Evolutionary conservation across 2,113 vertebrate genomes (phyloP).

Genomic region (Micronycteris hirsuta): DNA sequence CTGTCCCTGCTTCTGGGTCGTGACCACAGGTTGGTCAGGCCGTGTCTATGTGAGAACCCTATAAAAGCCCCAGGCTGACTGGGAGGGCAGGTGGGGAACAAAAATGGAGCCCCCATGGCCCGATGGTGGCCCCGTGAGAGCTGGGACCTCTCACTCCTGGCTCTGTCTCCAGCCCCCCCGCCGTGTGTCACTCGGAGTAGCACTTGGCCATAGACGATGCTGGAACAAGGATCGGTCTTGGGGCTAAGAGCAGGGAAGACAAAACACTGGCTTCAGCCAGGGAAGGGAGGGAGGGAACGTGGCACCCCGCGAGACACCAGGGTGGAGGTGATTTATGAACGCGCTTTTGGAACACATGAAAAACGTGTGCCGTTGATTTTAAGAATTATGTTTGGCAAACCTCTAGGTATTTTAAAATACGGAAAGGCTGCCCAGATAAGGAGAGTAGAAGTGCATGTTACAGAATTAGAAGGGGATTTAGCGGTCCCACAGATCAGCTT

Average conservation of each 20-base stretch:
- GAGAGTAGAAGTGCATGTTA: background rate
- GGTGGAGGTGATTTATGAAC: background rate
- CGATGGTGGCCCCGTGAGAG: fast-evolving
- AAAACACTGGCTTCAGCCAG: background rate
- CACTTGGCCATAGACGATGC: background rate
- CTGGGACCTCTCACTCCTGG: background rate
- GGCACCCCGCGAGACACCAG: background rate
- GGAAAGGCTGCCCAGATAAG: constrained; percentile 11
- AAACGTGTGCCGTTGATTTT: background rate
- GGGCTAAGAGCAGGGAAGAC: background rate
- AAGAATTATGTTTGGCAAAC: constrained; percentile 24
- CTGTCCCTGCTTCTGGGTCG: background rate
- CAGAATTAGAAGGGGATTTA: background rate
- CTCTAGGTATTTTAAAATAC: constrained; percentile 32
- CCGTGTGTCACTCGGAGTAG: fast-evolving
- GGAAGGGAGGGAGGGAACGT: background rate
- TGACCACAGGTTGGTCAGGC: fast-evolving
- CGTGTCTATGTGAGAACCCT: background rate
- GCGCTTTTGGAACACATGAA: background rate
- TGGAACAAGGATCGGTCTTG: fast-evolving
- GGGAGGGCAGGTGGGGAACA: background rate
- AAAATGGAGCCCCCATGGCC: background rate
- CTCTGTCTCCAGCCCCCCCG: background rate
- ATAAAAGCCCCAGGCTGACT: background rate
- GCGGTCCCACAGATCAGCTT: background rate